Base-by-base conservation (phyloP, 2,888 invertebrate species). In the Metopia argyrocephala region DNA sequence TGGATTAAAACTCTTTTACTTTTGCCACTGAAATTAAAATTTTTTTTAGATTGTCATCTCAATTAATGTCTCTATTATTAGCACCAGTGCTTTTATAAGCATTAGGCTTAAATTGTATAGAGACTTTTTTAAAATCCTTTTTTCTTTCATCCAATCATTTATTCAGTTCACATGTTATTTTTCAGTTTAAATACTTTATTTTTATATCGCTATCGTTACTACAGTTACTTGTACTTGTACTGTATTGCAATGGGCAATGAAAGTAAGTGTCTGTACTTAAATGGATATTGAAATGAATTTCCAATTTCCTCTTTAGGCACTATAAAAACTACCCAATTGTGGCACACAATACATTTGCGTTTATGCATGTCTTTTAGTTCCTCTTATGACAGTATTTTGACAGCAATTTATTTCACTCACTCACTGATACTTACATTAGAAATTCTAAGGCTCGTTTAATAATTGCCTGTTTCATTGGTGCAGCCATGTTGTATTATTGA, bases 401-500 rank as follows among this genome's bases (percentile, higher is more conserved):
- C n/a, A n/a, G n/a, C n/a, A n/a, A n/a, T n/a, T n/a, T n/a, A 27
- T 57, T 50, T 69, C 64, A n/a, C 21, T 25, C 20, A n/a, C n/a
- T 25, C 4, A 54, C 5, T 50, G 1, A 23, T 3, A 5, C 45
- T 56, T 64, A 3, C 56, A 57, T 23, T 31, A 18, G 48, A 57
- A 48, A n/a, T n/a, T 56, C 7, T 31, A 38, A 57, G 57, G 57
- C 23, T 27, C 2, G 59, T 56, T 54, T 20, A 3, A 7, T 7
- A 2, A 66, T 20, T 46, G 52, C n/a, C 25, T 65, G n/a, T 5
- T 45, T 70, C 27, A 28, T 23, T 54, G 15, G 18, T 31, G 4
- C 7, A 38, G 28, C 48, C 18, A 50, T 70, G 31, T 75, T 70
- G 70, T 46, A 64, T 85, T 85, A 84, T 84, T 85, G 80, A 83